These are phyloP conservation scores for Ptychodera flava DNA, from an alignment of 35 echinoderm and acorn worm species.

Conservation along the genomic window DNA sequence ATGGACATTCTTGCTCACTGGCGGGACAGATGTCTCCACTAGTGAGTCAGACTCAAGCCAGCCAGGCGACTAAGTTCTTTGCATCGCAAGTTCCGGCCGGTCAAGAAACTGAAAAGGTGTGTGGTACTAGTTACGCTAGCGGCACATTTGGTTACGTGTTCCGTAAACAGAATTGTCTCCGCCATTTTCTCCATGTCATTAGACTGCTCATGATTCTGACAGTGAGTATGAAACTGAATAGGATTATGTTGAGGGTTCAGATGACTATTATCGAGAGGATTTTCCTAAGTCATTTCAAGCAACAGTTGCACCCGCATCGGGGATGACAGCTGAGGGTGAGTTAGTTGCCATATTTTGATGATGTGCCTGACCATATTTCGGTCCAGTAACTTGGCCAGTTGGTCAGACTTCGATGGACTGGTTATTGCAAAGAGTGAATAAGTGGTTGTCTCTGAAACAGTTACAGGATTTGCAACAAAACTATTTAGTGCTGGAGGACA, in stretches of 20 bases:
- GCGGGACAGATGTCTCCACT: neutral
- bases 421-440: neutral
- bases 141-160: neutral
- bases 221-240: neutral
- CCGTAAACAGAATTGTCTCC: neutral
- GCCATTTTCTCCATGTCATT: neutral
- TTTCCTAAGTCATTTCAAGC: neutral
- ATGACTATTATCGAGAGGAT: neutral
- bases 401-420: neutral
- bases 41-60: neutral
- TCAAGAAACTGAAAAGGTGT: neutral
- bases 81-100: neutral
- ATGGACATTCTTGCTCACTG: neutral
- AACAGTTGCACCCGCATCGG: neutral
- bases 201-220: neutral
- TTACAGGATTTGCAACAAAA: neutral
- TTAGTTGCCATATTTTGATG: neutral
- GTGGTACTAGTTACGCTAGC: too few relatives aligned
- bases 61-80: neutral
- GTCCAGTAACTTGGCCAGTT: neutral
- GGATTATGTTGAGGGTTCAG: too few relatives aligned
- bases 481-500: neutral
- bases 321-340: neutral
- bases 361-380: neutral
- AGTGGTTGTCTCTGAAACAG: neutral